Evolutionary conservation across 2,888 invertebrate genomes (phyloP).

Genomic region (Automeris io): DNA sequence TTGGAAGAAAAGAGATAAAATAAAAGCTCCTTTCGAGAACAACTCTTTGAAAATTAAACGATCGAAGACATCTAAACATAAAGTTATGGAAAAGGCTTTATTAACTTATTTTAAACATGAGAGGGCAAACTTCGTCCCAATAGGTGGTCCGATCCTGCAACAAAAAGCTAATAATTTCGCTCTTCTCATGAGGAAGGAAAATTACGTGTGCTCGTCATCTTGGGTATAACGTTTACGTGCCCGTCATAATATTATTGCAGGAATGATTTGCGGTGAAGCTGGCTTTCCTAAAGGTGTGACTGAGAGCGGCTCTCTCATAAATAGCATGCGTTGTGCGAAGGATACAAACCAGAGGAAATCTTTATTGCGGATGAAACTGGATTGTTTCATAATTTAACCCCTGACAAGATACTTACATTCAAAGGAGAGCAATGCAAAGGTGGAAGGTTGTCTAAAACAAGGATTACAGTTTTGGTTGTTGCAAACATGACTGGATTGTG

Average conservation of each 20-base stretch:
- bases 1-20: slow-evolving; percentile 24
- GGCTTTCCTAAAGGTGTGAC: too few relatives aligned
- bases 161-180: too few relatives aligned
- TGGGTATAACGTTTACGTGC: too few relatives aligned
- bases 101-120: slow-evolving; percentile 24
- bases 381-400: slow-evolving; percentile 23
- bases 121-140: too few relatives aligned
- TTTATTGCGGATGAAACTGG: slow-evolving; percentile 29
- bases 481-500: slow-evolving; percentile 32
- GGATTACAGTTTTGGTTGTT: slow-evolving; percentile 30
- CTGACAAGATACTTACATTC: slow-evolving; percentile 25
- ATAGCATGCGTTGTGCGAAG: too few relatives aligned
- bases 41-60: slow-evolving; percentile 25
- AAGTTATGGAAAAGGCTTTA: slow-evolving; percentile 21
- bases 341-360: slow-evolving; percentile 20
- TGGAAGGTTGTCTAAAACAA: slow-evolving; percentile 34
- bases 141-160: too few relatives aligned
- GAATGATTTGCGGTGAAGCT: too few relatives aligned
- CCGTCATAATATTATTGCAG: too few relatives aligned
- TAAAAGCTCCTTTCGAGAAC: slow-evolving; percentile 18
- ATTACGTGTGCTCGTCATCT: too few relatives aligned
- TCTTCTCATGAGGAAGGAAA: too few relatives aligned
- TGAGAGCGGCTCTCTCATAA: too few relatives aligned
- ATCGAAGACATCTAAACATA: slow-evolving; percentile 19
- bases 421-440: slow-evolving; percentile 28